These are phyloP conservation scores for Spatula versicolor DNA, from an alignment of 2,797 vertebrate species.

Conservation along the genomic window DNA sequence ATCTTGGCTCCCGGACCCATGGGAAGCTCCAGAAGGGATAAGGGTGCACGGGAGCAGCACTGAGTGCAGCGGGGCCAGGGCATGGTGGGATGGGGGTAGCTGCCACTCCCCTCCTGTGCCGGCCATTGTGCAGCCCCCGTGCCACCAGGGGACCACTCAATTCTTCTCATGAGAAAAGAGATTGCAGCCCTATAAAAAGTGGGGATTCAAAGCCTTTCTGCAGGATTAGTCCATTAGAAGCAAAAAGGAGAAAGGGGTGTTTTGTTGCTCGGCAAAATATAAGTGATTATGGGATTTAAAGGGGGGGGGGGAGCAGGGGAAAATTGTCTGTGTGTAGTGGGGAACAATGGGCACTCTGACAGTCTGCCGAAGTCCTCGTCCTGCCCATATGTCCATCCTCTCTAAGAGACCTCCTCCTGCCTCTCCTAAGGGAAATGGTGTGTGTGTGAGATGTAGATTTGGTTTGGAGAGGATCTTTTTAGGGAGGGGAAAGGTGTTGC, in stretches of 20 bases:
- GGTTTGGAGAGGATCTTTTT: background rate
- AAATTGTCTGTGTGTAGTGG: background rate
- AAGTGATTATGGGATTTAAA: constrained; percentile 55
- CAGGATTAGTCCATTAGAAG: constrained; percentile 44
- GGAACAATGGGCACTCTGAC: constrained; percentile 40
- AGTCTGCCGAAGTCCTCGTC: background rate
- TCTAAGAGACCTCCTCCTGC: background rate
- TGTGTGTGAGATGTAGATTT: background rate
- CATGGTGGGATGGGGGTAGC: background rate
- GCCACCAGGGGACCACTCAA: background rate
- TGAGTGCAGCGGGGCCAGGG: background rate
- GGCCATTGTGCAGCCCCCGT: constrained; percentile 2
- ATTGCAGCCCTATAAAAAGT: constrained; percentile 47
- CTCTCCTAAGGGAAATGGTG: background rate
- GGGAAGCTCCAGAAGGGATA: background rate
- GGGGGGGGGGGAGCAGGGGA: rapidly evolving
- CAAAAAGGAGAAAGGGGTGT: constrained; percentile 42
- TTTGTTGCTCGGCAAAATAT: constrained; percentile 45
- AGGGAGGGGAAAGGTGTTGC: background rate
- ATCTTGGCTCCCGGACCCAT: background rate
- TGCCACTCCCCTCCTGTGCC: constrained; percentile 35
- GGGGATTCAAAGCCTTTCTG: constrained; percentile 52
- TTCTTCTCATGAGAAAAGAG: constrained; percentile 54
- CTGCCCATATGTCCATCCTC: constrained; percentile 34
- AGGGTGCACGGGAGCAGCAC: background rate